Base-by-base conservation (phyloP, 1,140 invertebrate species). In the Lasaia peninsularis region DNA sequence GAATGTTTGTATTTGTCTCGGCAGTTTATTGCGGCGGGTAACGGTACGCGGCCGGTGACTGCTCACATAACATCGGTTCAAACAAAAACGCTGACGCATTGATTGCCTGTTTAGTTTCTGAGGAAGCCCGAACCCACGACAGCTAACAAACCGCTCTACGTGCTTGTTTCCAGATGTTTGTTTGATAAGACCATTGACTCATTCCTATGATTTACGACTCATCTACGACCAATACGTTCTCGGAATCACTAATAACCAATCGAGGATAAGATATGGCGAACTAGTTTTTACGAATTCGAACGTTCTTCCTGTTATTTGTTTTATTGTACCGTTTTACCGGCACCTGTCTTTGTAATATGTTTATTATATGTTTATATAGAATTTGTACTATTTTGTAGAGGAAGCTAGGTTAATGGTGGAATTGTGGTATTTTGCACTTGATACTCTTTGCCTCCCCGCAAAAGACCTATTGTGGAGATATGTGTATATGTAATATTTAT, bases 1-100 rank as follows among this genome's bases (percentile, higher is more conserved):
- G 20, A 48, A n/a, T 21, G 44, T 48, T 48, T 48, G 18, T n/a
- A 33, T 24, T 33, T 67, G 61, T 59, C 55, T 58, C 59, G 57
- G 21, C 44, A 52, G 37, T 59, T 62, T 61, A 64, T 56, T 52
- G 51, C 53, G 16, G 18, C 71, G 69, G 58, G 54, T 87, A 87
- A 87, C 84, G 84, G 84, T 86, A 56, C 55, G 72, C 74, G 84
- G 80, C 69, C 82, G 80, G 78, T 78, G 84, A 86, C 84, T 67
- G 63, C 61, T 21, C 40, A 48, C 40, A 48, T 60, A 63, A 67
- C 71, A 66, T 40, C 59, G 63, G 63, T 65, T 67, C 48, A 72
- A 60, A 63, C 57, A 68, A 79, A 84, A 82, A 73, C 70, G 82
- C 80, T 86, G 83, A 85, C 80, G 79, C 83, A 86, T 77, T 67